These are phyloP conservation scores for Temnothorax curvispinosus DNA, from an alignment of 1,140 invertebrate genomes.

Conservation along the genomic window DNA sequence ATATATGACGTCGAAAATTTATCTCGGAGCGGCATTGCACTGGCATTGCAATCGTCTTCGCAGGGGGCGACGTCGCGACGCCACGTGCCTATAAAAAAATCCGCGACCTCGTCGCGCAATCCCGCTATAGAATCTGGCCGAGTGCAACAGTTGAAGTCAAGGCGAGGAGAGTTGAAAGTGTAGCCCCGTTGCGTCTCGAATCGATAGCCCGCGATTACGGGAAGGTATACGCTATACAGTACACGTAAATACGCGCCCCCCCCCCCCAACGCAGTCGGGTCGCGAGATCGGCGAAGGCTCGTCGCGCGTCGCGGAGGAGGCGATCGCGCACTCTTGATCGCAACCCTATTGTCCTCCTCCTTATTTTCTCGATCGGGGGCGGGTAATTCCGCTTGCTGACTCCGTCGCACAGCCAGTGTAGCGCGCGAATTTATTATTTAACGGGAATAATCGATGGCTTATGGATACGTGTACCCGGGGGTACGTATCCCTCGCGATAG, in stretches of 20 bases:
- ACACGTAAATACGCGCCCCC: slow-evolving; percentile 29
- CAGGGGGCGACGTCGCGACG: slow-evolving; percentile 5
- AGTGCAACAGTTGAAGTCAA: slow-evolving; percentile 55
- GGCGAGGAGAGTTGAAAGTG: slow-evolving; percentile 4
- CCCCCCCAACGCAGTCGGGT: neutral
- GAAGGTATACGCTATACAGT: neutral
- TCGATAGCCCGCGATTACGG: slow-evolving; percentile 36
- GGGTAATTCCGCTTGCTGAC: neutral
- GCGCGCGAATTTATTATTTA: slow-evolving; percentile 62
- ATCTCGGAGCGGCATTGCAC: neutral
- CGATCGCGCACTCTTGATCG: slow-evolving; percentile 20
- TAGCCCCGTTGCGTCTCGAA: neutral
- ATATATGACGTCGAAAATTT: neutral
- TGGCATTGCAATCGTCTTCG: neutral
- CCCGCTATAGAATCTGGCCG: slow-evolving; percentile 4
- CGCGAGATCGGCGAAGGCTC: slow-evolving; percentile 14
- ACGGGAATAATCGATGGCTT: slow-evolving; percentile 56
- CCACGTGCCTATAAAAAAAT: slow-evolving; percentile 14
- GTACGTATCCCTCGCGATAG: neutral
- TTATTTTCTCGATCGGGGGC: neutral
- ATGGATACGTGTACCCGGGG: slow-evolving; percentile 57
- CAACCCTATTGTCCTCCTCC: neutral
- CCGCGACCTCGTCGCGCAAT: slow-evolving; percentile 19
- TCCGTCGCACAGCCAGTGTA: neutral
- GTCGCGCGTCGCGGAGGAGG: neutral